Evolutionary conservation across 2,888 invertebrate species (phyloP).

Genomic region (Agrochola lota): DNA sequence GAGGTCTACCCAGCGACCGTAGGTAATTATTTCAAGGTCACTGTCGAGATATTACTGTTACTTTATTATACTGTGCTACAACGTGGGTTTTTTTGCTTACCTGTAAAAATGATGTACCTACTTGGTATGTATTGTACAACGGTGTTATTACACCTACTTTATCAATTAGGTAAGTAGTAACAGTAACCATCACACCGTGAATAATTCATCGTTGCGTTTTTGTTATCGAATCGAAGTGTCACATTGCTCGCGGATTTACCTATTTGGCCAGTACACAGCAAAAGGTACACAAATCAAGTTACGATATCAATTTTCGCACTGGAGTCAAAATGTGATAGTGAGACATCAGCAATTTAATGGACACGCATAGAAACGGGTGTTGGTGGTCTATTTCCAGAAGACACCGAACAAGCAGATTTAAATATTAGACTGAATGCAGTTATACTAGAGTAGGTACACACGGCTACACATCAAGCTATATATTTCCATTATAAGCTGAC

Average conservation of each 20-base stretch:
- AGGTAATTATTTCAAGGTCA: too few species aligned
- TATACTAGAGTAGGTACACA: not conserved
- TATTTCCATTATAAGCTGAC: too few species aligned
- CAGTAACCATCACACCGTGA: not conserved
- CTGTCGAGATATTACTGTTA: too few species aligned
- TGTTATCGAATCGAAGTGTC: slow-evolving; percentile 37
- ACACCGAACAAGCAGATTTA: not conserved
- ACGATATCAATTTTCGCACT: slow-evolving; percentile 41
- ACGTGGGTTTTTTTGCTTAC: not conserved
- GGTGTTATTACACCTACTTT: not conserved
- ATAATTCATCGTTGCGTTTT: slow-evolving; percentile 23
- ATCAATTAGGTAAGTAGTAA: slow-evolving; percentile 3
- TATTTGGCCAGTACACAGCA: slow-evolving; percentile 25
- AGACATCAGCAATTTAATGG: slow-evolving; percentile 8
- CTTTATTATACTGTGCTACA: not conserved
- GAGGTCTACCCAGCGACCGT: too few species aligned
- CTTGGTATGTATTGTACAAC: not conserved
- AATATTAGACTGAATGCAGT: not conserved
- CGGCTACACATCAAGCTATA: too few species aligned
- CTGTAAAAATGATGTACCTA: not conserved
- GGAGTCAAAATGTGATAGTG: slow-evolving; percentile 20
- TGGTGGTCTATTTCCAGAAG: slow-evolving; percentile 17
- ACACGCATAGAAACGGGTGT: not conserved
- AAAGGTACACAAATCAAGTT: slow-evolving; percentile 14
- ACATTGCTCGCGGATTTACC: slow-evolving; percentile 54